A percentile compares a stretch with the other conserved stretches of the same genome.
These are phyloP conservation scores for Pseudoatta argentina DNA, from an alignment of 1,140 invertebrate genomes.

Conservation along the genomic window DNA sequence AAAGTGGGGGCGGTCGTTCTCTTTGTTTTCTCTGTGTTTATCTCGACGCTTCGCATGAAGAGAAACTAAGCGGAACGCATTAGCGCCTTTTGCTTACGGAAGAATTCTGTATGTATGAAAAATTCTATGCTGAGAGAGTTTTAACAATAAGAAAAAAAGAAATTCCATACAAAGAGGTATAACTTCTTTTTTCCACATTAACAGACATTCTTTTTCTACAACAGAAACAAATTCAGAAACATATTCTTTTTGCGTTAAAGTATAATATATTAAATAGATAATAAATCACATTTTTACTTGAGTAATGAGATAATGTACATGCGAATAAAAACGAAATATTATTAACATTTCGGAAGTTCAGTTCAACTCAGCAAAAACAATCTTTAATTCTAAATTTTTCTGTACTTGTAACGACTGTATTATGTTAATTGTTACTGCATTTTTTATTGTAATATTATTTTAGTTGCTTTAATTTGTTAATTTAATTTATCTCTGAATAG, in stretches of 20 bases:
- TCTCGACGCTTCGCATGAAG: neutral
- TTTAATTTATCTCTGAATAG: neutral
- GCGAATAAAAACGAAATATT: neutral
- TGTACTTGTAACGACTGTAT: neutral
- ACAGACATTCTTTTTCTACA: neutral
- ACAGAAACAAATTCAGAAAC: neutral
- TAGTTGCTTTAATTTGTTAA: neutral
- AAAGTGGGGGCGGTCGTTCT: neutral
- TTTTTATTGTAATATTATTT: neutral
- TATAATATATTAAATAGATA: neutral
- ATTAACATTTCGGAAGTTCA: neutral
- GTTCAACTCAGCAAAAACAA: neutral
- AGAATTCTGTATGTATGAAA: neutral
- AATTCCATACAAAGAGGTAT: neutral
- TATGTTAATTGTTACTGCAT: neutral
- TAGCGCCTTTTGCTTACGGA: neutral
- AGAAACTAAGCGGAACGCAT: neutral
- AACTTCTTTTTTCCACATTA: neutral
- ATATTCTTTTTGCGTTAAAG: neutral
- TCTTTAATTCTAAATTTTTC: neutral
- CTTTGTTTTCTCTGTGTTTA: constrained; percentile 21
- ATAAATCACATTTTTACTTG: neutral
- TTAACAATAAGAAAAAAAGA: neutral
- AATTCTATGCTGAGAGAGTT: neutral
- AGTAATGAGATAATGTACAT: no score